These are phyloP conservation scores for Ornithoptera alexandrae DNA, from an alignment of 2,888 invertebrate species.

Conservation along the genomic window DNA sequence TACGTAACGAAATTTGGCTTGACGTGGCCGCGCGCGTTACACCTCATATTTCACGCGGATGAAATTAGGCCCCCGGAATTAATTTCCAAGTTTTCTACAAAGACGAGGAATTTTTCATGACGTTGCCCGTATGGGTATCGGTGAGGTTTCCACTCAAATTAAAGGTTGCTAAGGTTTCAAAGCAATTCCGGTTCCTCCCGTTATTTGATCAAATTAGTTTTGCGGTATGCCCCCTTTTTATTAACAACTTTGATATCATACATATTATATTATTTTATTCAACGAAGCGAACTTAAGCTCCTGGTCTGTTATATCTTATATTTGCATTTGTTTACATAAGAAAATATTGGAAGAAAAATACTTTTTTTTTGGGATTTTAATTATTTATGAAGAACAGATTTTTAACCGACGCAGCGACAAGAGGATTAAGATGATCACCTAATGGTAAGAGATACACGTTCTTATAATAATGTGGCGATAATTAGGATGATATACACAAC, in stretches of 20 bases:
- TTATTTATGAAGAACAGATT: no score
- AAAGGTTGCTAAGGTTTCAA: slow-evolving; percentile 57
- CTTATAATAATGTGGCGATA: no score
- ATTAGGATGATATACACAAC: no score
- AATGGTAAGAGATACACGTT: no score
- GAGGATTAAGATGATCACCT: no score
- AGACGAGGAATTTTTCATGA: slow-evolving; percentile 61
- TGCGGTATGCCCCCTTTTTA: slow-evolving; percentile 3
- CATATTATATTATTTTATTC: neutral
- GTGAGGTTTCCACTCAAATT: slow-evolving; percentile 57
- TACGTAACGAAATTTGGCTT: slow-evolving; percentile 74
- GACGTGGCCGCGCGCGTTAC: slow-evolving; percentile 66
- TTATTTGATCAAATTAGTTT: slow-evolving; percentile 25
- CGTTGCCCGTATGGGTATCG: slow-evolving; percentile 45
- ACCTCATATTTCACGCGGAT: slow-evolving; percentile 72
- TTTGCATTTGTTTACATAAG: no score
- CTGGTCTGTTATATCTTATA: no score
- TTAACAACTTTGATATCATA: neutral
- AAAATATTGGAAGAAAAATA: no score
- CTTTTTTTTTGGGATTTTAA: no score
- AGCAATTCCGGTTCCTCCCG: slow-evolving; percentile 36
- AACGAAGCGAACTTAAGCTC: neutral
- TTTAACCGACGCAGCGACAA: no score
- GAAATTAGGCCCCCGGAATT: slow-evolving; percentile 74
- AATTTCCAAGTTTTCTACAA: slow-evolving; percentile 77